Evolutionary conservation across 2,797 vertebrate species (phyloP).

Genomic region (Trichosurus vulpecula): DNA sequence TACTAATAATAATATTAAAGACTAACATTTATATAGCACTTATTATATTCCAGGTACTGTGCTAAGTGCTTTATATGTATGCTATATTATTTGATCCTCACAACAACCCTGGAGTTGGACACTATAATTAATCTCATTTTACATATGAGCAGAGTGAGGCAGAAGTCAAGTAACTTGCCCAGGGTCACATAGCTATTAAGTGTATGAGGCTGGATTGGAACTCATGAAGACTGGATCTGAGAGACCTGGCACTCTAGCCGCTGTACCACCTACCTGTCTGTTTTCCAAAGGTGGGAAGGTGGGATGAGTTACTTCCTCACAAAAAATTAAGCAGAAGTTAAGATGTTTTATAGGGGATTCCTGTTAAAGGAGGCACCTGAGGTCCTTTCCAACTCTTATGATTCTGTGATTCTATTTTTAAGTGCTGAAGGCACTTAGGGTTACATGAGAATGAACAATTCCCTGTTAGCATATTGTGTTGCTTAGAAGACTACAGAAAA

Average conservation of each 20-base stretch:
- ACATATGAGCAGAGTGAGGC: slow-evolving; percentile 8
- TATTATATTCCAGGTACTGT: not conserved
- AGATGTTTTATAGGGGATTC: not conserved
- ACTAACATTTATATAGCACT: not conserved
- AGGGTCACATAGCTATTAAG: not conserved
- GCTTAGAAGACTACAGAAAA: not conserved
- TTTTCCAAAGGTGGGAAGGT: not conserved
- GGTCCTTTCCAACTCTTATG: not conserved
- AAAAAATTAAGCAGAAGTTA: not conserved
- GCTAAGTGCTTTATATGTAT: slow-evolving; percentile 2
- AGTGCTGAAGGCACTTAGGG: not conserved
- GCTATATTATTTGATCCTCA: slow-evolving; percentile 41
- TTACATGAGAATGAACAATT: not conserved
- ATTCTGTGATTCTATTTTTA: not conserved
- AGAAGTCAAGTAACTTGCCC: not conserved
- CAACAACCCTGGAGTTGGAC: not conserved
- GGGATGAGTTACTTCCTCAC: not conserved
- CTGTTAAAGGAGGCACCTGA: not conserved
- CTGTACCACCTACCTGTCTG: not conserved
- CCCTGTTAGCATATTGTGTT: not conserved
- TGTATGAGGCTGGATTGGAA: not conserved
- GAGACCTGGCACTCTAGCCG: not conserved
- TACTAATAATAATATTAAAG: not conserved
- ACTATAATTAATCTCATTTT: slow-evolving; percentile 25
- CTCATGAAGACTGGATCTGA: not conserved